Conservation (phyloP, 1,140 invertebrate genomes). For the Littorina saxatilis region DNA sequence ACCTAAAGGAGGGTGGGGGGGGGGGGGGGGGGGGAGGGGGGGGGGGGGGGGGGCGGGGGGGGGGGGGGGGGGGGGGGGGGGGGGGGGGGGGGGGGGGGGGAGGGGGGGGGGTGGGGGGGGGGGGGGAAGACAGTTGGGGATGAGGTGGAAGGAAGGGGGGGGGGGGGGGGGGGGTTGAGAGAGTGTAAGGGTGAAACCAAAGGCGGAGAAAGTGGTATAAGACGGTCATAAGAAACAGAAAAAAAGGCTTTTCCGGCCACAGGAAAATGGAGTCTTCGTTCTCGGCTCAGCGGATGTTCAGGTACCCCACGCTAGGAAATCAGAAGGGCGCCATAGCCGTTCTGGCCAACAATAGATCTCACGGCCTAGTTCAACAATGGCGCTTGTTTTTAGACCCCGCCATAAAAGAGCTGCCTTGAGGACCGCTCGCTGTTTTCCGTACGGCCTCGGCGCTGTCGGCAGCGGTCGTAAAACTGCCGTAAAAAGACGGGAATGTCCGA, state of each 20-base stretch:
- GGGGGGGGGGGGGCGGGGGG: neutral
- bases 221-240: too few species aligned
- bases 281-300: too few species aligned
- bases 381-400: neutral
- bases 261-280: too few species aligned
- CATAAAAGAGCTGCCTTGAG: neutral
- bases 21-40: neutral
- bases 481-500: slow-evolving; percentile 28
- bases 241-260: too few species aligned
- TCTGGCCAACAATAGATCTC: too few species aligned
- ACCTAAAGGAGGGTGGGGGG: neutral
- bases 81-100: neutral
- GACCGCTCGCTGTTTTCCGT: slow-evolving; percentile 23
- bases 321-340: too few species aligned
- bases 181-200: neutral
- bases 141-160: neutral
- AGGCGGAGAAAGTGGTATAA: too few species aligned
- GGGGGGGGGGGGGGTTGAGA: neutral
- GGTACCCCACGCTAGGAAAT: too few species aligned
- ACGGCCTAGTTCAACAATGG: neutral
- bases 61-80: neutral
- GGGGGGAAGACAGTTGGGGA: slow-evolving; percentile 14
- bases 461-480: slow-evolving; percentile 14
- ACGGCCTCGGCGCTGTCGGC: neutral
- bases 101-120: neutral